Evolutionary conservation across 2,797 vertebrate species (phyloP).

Genomic region (Naso thynnoides): DNA sequence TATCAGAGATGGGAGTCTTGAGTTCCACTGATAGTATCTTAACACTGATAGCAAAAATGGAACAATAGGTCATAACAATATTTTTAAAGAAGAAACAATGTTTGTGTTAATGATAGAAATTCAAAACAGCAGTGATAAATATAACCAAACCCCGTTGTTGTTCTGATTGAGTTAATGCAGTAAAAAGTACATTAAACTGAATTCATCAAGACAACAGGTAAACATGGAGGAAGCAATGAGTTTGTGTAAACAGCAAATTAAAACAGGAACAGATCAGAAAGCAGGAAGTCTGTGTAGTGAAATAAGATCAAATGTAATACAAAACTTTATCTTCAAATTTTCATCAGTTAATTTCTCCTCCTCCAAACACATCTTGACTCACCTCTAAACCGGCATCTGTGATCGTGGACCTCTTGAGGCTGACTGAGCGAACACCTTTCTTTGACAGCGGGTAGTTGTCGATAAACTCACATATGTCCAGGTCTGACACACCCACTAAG

Average conservation of each 20-base stretch:
- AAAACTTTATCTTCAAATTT: neutral
- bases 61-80: too few species aligned
- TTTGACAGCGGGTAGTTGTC: conserved; percentile 99
- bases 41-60: neutral
- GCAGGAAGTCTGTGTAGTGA: neutral
- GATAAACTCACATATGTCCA: conserved; percentile 99
- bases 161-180: neutral
- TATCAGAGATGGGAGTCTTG: neutral
- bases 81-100: too few species aligned
- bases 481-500: conserved; percentile 96
- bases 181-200: neutral
- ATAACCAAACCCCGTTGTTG: neutral
- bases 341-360: neutral
- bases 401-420: conserved; percentile 98
- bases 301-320: neutral
- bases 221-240: neutral
- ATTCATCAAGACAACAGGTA: neutral
- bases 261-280: neutral
- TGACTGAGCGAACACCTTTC: conserved; percentile 97
- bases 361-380: conserved; percentile 57
- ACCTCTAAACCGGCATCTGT: conserved; percentile 98
- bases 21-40: neutral
- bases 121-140: neutral
- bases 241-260: neutral
- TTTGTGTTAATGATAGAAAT: too few species aligned